Evolutionary conservation across 2,113 vertebrate species (phyloP).

Genomic region (Oriolus oriolus): DNA sequence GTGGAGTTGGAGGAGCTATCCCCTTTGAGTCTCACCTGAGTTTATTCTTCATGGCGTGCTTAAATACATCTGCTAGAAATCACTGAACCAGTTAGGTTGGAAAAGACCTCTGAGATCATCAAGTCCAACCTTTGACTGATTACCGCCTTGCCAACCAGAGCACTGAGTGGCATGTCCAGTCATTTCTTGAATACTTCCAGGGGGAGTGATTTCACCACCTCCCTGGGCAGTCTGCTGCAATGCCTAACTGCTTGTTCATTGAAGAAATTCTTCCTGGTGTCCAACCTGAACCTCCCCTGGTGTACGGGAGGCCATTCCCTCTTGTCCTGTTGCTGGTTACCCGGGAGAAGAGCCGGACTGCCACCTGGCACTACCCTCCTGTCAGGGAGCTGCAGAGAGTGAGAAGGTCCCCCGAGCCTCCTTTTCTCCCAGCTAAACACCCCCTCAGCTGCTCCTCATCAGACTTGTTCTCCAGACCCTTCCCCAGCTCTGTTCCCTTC

Average conservation of each 20-base stretch:
- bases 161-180: accelerated
- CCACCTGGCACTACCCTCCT: background rate
- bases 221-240: background rate
- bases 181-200: background rate
- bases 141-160: background rate
- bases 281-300: background rate
- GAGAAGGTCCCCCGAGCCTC: background rate
- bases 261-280: background rate
- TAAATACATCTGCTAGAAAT: background rate
- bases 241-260: background rate
- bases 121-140: accelerated
- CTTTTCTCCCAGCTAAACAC: background rate
- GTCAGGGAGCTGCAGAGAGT: background rate
- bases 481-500: background rate
- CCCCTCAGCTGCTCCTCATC: background rate
- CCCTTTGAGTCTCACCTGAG: background rate
- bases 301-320: background rate
- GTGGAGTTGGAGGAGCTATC: background rate
- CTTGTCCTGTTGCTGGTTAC: background rate
- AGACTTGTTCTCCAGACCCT: background rate
- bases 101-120: background rate
- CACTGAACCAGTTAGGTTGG: background rate
- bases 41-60: background rate
- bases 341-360: background rate
- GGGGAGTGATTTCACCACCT: background rate